Evolutionary conservation across 2,113 vertebrate genomes (phyloP).

Genomic region (Eretmochelys imbricata): DNA sequence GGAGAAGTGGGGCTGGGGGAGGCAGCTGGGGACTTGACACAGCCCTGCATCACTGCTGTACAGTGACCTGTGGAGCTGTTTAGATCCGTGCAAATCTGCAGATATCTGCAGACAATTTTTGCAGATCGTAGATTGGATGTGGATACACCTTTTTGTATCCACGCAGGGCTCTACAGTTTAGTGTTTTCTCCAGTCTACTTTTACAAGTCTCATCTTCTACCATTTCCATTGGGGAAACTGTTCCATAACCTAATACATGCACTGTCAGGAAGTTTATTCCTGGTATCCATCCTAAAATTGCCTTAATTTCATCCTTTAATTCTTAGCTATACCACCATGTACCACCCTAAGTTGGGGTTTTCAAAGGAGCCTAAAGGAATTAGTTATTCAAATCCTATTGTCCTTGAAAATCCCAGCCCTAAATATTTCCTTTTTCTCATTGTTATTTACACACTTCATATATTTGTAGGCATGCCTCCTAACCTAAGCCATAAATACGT

Average conservation of each 20-base stretch:
- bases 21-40: no score
- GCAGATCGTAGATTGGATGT: no score
- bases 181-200: not conserved
- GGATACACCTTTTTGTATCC: no score
- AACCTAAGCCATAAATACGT: not conserved
- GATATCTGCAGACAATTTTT: no score
- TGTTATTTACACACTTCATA: not conserved
- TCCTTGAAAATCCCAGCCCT: not conserved
- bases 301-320: slow-evolving; percentile 21
- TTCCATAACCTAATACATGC: not conserved
- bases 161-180: no score
- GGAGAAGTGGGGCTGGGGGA: no score
- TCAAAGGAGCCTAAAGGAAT: not conserved
- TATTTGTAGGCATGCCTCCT: not conserved
- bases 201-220: not conserved
- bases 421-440: slow-evolving; percentile 14
- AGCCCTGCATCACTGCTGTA: no score
- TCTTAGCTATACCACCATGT: not conserved
- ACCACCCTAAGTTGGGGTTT: not conserved
- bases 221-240: not conserved
- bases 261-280: not conserved
- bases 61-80: no score
- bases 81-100: no score
- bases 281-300: not conserved
- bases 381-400: not conserved